A percentile compares a stretch with the other conserved stretches of the same genome.
Conservation (phyloP, 2,797 vertebrate genomes). For the Pristis pectinata region DNA sequence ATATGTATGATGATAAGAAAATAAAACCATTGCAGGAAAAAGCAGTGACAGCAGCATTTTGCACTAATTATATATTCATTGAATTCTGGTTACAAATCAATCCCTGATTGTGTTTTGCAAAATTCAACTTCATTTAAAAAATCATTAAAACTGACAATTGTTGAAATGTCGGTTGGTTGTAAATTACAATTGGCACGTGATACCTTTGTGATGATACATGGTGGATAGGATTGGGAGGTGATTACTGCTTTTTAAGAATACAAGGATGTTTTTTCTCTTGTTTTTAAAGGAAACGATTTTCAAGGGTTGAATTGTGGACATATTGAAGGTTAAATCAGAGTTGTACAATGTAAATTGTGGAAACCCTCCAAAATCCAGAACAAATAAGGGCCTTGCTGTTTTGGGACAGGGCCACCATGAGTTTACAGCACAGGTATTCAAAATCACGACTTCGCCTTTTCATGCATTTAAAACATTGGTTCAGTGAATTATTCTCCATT, state of each 20-base stretch:
- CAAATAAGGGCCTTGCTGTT: neutral
- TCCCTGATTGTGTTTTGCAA: neutral
- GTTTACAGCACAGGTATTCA: neutral
- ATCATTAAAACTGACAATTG: neutral
- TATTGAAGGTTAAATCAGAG: neutral
- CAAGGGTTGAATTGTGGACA: neutral
- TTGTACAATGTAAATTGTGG: neutral
- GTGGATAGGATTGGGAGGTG: neutral
- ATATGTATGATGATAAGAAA: neutral
- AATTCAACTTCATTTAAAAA: neutral
- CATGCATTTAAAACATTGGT: neutral
- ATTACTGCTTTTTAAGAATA: neutral
- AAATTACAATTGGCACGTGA: neutral
- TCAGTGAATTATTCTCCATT: neutral
- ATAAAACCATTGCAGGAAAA: neutral
- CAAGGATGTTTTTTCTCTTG: neutral
- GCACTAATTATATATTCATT: neutral
- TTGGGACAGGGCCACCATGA: too few species aligned
- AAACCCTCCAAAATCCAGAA: neutral
- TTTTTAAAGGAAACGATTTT: neutral
- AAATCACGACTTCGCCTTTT: neutral
- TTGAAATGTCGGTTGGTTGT: neutral
- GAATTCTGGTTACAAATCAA: constrained; percentile 31
- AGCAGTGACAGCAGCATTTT: neutral
- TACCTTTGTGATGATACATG: neutral